Evolutionary conservation across 2,113 vertebrate species (phyloP).

Genomic region (Paraplagusia blochii): DNA sequence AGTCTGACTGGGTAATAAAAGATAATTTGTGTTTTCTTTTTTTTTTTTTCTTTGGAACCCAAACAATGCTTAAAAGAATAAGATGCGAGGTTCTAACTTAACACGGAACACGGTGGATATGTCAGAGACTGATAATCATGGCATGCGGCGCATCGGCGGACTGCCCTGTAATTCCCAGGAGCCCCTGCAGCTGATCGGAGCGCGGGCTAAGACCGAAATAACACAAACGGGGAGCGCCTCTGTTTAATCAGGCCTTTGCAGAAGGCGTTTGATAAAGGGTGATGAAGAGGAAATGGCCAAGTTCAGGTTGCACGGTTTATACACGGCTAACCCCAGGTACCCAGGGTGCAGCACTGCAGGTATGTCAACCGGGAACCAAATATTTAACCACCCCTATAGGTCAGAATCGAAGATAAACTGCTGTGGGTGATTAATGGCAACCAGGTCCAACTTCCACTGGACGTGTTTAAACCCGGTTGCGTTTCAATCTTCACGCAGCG

Average conservation of each 20-base stretch:
- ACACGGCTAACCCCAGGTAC: not conserved
- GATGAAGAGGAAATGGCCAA: conserved; percentile 21
- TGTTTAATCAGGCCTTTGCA: conserved; percentile 41
- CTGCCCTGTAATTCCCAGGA: conserved; percentile 46
- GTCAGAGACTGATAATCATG: conserved; percentile 38
- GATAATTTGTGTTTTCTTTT: conserved; percentile 40
- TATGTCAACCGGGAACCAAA: too few species aligned
- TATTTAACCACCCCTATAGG: too few species aligned
- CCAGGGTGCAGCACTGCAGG: too few species aligned
- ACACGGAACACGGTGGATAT: conserved; percentile 2
- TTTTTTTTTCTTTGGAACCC: conserved; percentile 18
- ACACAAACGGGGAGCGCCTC: conserved; percentile 25
- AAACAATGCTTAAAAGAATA: conserved; percentile 36
- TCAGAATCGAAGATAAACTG: too few species aligned
- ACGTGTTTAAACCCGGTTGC: conserved; percentile 14
- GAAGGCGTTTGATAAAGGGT: conserved; percentile 33
- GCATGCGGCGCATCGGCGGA: conserved; percentile 17
- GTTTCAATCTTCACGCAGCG: conserved; percentile 3
- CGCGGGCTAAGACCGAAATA: conserved; percentile 43
- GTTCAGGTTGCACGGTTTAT: conserved; percentile 1
- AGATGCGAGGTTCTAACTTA: conserved; percentile 1
- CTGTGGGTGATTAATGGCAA: conserved; percentile 25
- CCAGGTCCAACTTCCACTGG: too few species aligned
- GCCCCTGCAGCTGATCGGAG: conserved; percentile 29
- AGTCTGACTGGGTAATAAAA: conserved; percentile 18